phyloP scores from a whole-genome alignment of 2,113 vertebrate genomes.

The Sitta europaea region DNA sequence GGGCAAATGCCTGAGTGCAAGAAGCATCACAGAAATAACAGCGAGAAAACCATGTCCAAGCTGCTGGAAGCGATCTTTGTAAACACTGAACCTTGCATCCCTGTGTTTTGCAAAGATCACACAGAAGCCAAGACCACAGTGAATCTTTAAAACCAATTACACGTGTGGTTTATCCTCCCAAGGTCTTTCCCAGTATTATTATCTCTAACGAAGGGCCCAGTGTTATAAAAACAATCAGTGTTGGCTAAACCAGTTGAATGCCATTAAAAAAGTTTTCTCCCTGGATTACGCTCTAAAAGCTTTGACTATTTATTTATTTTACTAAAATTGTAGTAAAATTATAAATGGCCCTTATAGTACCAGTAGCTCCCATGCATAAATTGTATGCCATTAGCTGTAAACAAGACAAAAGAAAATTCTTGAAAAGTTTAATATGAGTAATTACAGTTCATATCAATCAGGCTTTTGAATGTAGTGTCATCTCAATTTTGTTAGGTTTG shows the following conservation, averaged over 20 bases:
- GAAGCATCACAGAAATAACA: background rate
- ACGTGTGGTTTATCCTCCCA: slow-evolving; percentile 35
- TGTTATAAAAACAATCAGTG: slow-evolving; percentile 19
- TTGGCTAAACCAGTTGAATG: background rate
- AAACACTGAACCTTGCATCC: slow-evolving; percentile 26
- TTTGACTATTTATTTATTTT: background rate
- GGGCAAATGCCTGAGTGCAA: background rate
- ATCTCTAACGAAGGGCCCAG: slow-evolving; percentile 33
- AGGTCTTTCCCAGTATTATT: background rate
- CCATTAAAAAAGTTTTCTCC: slow-evolving; percentile 1
- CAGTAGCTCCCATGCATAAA: background rate
- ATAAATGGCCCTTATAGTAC: background rate
- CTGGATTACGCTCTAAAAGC: slow-evolving; percentile 29
- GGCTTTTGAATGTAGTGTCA: background rate
- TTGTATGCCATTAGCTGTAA: background rate
- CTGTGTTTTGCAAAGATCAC: slow-evolving; percentile 31
- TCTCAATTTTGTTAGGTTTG: background rate
- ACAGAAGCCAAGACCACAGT: background rate
- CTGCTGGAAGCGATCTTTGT: background rate
- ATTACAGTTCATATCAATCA: background rate
- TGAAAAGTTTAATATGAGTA: background rate
- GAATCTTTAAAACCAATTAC: slow-evolving; percentile 42
- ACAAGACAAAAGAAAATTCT: background rate
- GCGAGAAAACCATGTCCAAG: background rate
- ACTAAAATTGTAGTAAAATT: slow-evolving; percentile 16